Evolutionary conservation across 2,797 vertebrate species (phyloP).

Genomic region (Gallinago stenura): DNA sequence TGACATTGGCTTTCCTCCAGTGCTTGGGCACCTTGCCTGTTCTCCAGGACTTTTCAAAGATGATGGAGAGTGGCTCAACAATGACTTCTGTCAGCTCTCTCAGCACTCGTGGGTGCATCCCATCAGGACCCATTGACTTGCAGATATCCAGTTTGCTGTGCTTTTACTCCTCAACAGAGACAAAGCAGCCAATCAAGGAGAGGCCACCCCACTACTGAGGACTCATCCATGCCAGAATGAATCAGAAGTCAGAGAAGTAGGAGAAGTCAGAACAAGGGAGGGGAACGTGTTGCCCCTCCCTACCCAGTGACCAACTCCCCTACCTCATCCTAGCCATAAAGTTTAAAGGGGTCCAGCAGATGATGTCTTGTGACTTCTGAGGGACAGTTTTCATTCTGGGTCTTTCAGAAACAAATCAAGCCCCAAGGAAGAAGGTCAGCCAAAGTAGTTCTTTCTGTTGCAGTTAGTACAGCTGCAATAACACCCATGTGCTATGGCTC

Average conservation of each 20-base stretch:
- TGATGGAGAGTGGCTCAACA: no score
- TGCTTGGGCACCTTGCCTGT: no score
- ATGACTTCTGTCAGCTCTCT: no score
- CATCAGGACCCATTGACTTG: no score
- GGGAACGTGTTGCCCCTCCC: accelerated
- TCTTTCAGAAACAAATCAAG: neutral
- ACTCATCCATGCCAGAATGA: accelerated
- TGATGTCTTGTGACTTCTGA: neutral
- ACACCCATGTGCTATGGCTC: neutral
- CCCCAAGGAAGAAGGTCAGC: neutral
- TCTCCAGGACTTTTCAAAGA: no score
- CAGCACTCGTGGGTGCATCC: no score
- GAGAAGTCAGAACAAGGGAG: neutral
- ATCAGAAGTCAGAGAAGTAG: neutral
- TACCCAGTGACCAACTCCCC: neutral
- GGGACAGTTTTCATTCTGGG: neutral
- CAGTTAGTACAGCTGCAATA: neutral
- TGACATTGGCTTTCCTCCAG: no score
- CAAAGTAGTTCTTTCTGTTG: neutral
- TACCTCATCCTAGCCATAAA: neutral
- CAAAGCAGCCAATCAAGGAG: neutral
- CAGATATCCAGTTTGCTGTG: no score
- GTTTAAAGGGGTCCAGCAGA: neutral
- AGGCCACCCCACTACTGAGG: neutral
- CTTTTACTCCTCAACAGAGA: neutral